A percentile compares a stretch with the other conserved stretches of the same genome.
Evolutionary conservation across 2,888 invertebrate species (phyloP).

Genomic region (Lepidochrysops patricia): DNA sequence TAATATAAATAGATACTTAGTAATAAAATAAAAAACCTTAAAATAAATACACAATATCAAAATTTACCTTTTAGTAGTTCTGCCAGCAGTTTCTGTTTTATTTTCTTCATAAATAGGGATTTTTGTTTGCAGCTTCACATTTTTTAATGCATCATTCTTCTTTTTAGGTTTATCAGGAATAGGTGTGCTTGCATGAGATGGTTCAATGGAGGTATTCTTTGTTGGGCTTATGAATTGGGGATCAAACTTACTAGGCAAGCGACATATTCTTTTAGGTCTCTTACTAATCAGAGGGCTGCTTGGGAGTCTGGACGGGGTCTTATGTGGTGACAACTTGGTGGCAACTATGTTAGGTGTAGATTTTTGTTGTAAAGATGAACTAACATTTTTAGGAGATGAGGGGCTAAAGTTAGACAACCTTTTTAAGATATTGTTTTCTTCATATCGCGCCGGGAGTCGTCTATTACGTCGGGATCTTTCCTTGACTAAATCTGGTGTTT

Average conservation of each 20-base stretch:
- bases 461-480: constrained; percentile 41
- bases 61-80: constrained; percentile 18
- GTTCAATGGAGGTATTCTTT: constrained; percentile 42
- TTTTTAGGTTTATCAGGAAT: constrained; percentile 29
- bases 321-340: constrained; percentile 19
- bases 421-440: constrained; percentile 35
- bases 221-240: constrained; percentile 52
- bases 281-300: constrained; percentile 38
- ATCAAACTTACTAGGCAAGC: constrained; percentile 51
- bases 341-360: constrained; percentile 6
- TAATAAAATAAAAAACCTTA: background rate
- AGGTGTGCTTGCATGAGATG: constrained; percentile 54
- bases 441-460: constrained; percentile 42
- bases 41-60: constrained; percentile 5
- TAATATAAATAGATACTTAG: no score
- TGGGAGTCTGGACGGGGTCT: constrained; percentile 33
- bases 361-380: constrained; percentile 11
- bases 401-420: constrained; percentile 30
- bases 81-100: constrained; percentile 21
- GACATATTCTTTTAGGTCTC: constrained; percentile 48
- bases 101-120: constrained; percentile 21
- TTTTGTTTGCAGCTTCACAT: constrained; percentile 13
- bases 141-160: constrained; percentile 16
- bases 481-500: constrained; percentile 18
- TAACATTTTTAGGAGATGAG: constrained; percentile 24